Evolutionary conservation across 2,888 invertebrate species (phyloP).

Genomic region (Drosophila colorata): DNA sequence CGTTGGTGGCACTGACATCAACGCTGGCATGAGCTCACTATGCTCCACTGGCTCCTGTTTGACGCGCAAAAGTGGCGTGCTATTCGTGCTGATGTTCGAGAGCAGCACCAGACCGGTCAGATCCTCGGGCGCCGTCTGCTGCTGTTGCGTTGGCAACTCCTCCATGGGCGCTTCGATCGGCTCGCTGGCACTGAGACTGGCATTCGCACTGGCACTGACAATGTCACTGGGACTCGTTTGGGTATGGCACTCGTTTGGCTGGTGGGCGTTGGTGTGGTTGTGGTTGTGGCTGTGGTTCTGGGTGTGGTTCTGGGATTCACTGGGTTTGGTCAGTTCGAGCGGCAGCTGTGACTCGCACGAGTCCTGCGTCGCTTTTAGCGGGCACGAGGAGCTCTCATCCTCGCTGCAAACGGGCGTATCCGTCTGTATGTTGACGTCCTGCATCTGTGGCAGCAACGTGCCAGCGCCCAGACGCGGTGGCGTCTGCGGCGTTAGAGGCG

Average conservation of each 20-base stretch:
- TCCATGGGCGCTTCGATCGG: slow-evolving; percentile 25
- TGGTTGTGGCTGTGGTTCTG: background rate
- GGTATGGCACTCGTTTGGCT: slow-evolving; percentile 68
- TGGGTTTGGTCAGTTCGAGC: slow-evolving; percentile 78
- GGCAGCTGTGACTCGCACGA: slow-evolving; percentile 54
- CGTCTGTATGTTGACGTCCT: slow-evolving; percentile 93
- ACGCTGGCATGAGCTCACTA: slow-evolving; percentile 30
- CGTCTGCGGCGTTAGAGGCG: slow-evolving; percentile 74
- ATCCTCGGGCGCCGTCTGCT: slow-evolving; percentile 86
- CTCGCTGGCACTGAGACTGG: slow-evolving; percentile 47
- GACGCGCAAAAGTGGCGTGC: slow-evolving; percentile 86
- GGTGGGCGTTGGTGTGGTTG: slow-evolving; percentile 44
- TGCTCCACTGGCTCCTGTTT: slow-evolving; percentile 83
- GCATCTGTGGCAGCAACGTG: slow-evolving; percentile 87
- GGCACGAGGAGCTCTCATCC: slow-evolving; percentile 86
- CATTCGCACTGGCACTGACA: slow-evolving; percentile 44
- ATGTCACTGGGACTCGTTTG: slow-evolving; percentile 68
- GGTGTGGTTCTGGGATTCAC: slow-evolving; percentile 30
- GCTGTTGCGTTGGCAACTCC: slow-evolving; percentile 23
- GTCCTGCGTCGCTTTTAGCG: slow-evolving; percentile 55
- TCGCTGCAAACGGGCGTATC: slow-evolving; percentile 90
- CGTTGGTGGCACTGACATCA: slow-evolving; percentile 3
- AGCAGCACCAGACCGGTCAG: slow-evolving; percentile 92
- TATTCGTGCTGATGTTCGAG: slow-evolving; percentile 93
- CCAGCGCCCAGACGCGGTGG: slow-evolving; percentile 65